Evolutionary conservation across 1,140 invertebrate genomes (phyloP), one percentile per base, ranked within the genome.

Genomic region (Saccostrea echinata): DNA sequence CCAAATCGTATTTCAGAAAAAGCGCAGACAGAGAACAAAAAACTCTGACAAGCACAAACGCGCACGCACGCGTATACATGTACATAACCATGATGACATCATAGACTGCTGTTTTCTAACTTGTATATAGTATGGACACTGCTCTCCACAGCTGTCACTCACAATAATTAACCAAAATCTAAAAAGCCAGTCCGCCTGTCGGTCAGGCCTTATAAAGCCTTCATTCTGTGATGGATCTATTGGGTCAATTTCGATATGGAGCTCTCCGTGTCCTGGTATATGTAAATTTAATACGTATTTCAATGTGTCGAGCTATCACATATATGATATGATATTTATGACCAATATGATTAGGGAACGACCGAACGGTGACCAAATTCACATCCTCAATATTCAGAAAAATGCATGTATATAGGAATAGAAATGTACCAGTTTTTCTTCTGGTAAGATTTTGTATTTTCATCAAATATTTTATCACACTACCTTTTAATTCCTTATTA

Each of bases 291-390:
- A 30, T 76, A 33, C 27, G 68, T 33, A 76, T 30, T 30, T 30
- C 27, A 27, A 76, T 16, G 12, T 76, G 24, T 30, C 68, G 11
- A 27, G 27, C 16, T 76, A 11, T 76, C 30, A 76, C 24, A 30
- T 76, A n/a, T 64, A 64, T 64, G 13, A 64, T 64, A 24, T n/a
- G 9, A 21, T n/a, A 24, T 64, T 64, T 27, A 27, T 76, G 68
- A 76, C 68, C 68, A 30, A 76, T 76, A 76, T 76, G 68, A n/a
- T 61, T 61, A 16, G 68, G 27, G 27, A 76, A 76, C 68, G 27
- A 43, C 43, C 43, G 43, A 43, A 43, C 43, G 43, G 43, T 43
- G 68, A 33, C 68, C 68, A 16, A 76, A 16, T 30, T 16, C 16
- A 30, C 13, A 30, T 2, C 27, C 68, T 24, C 11, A 21, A 24